Evolutionary conservation across 92 coral and sea anemone genomes (phyloP).

Genomic region (Umimayanthus kanabou): DNA sequence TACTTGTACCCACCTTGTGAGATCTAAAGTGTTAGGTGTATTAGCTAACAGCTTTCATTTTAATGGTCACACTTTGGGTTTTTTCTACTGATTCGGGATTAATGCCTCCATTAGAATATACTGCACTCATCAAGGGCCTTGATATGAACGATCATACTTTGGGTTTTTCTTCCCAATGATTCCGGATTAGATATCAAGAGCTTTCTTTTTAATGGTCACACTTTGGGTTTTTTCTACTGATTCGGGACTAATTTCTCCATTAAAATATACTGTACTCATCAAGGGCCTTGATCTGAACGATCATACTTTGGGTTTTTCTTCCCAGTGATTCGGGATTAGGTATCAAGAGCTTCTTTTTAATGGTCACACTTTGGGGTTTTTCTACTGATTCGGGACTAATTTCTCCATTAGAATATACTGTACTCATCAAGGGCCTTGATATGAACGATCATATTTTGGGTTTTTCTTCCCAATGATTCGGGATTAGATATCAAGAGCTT

Average conservation of each 20-base stretch:
- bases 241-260: not conserved
- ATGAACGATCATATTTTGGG: not conserved
- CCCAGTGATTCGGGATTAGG: too few species aligned
- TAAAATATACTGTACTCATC: not conserved
- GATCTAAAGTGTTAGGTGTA: not conserved
- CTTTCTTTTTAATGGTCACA: not conserved
- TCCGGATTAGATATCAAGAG: not conserved
- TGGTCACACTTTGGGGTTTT: not conserved
- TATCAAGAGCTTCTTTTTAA: not conserved
- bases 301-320: not conserved
- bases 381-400: not conserved
- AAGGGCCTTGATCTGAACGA: not conserved
- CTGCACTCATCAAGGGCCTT: not conserved
- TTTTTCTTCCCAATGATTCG: too few species aligned
- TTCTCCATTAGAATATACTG: not conserved
- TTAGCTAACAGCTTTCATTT: not conserved
- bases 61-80: not conserved
- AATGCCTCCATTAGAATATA: not conserved
- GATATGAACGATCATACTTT: not conserved
- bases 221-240: not conserved
- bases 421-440: not conserved
- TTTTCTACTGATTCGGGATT: not conserved
- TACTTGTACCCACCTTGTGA: not conserved
- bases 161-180: too few species aligned
- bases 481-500: not conserved